Evolutionary conservation across 2,113 vertebrate species (phyloP).

Genomic region (Engraulis encrasicolus): DNA sequence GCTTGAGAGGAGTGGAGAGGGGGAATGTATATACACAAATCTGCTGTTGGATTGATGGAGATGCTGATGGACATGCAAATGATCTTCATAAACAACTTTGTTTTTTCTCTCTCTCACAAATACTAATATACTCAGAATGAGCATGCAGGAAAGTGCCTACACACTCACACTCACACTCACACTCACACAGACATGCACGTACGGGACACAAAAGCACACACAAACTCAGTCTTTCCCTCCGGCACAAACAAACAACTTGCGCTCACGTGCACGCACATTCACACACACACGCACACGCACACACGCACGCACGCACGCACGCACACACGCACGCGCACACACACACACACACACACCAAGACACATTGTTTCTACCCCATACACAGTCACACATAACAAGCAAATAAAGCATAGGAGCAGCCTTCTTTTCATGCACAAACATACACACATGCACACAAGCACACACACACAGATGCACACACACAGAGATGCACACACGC

Average conservation of each 20-base stretch:
- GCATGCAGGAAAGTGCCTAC: too few species aligned
- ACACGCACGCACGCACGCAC: constrained; percentile 34
- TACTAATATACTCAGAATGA: too few species aligned
- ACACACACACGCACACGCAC: constrained; percentile 33
- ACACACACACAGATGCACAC: background rate
- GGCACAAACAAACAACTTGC: too few species aligned
- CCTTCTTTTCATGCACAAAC: too few species aligned
- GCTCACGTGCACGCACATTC: too few species aligned
- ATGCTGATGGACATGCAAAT: background rate
- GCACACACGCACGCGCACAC: constrained; percentile 41
- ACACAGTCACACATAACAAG: too few species aligned
- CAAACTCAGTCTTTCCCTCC: too few species aligned
- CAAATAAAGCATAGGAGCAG: too few species aligned
- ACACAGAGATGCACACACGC: too few species aligned
- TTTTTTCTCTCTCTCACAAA: too few species aligned
- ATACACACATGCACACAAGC: background rate
- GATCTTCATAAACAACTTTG: too few species aligned
- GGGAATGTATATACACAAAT: background rate
- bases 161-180: background rate
- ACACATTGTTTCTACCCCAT: background rate
- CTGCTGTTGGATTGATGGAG: background rate
- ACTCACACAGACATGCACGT: background rate
- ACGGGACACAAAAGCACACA: constrained; percentile 25
- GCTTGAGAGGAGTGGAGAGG: background rate
- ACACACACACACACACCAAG: constrained; percentile 14